phyloP scores from a whole-genome alignment of 2,113 vertebrate species.

The Uria lomvia region DNA sequence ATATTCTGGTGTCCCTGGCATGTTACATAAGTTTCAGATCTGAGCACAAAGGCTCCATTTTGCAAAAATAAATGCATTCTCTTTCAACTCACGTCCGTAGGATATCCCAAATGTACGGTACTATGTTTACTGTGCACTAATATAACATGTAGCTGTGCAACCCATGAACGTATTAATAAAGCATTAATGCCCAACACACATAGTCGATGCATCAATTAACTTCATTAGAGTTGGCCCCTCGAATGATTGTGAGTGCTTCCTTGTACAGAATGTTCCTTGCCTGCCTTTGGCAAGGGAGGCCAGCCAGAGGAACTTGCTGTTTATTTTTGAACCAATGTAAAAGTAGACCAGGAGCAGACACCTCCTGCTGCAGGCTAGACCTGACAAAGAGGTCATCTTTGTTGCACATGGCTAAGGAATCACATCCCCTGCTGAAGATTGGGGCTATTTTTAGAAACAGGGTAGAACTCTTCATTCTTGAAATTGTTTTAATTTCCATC shows the following conservation, averaged over 20 bases:
- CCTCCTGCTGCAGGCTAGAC: conserved; percentile 62
- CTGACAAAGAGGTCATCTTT: conserved; percentile 75
- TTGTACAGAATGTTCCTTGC: conserved; percentile 66
- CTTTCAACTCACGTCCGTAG: background rate
- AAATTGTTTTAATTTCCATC: conserved; percentile 72
- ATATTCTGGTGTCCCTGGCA: conserved; percentile 14
- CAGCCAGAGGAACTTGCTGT: conserved; percentile 63
- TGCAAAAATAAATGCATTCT: conserved; percentile 46
- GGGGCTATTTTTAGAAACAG: conserved; percentile 69
- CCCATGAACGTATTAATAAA: background rate
- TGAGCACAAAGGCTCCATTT: conserved; percentile 45
- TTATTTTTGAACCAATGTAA: conserved; percentile 67
- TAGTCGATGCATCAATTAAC: conserved; percentile 6
- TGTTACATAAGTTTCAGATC: background rate
- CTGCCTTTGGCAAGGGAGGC: conserved; percentile 36
- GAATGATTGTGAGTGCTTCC: conserved; percentile 24
- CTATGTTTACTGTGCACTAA: background rate
- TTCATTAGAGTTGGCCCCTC: background rate
- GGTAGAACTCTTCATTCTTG: conserved; percentile 68
- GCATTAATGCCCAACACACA: background rate
- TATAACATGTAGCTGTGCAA: background rate
- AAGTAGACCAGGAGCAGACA: conserved; percentile 64
- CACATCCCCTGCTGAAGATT: conserved; percentile 54
- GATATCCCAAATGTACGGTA: background rate
- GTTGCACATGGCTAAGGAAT: conserved; percentile 59